These are phyloP conservation scores for Alaudala cheleensis DNA, from an alignment of 2,113 vertebrate species.

Conservation along the genomic window DNA sequence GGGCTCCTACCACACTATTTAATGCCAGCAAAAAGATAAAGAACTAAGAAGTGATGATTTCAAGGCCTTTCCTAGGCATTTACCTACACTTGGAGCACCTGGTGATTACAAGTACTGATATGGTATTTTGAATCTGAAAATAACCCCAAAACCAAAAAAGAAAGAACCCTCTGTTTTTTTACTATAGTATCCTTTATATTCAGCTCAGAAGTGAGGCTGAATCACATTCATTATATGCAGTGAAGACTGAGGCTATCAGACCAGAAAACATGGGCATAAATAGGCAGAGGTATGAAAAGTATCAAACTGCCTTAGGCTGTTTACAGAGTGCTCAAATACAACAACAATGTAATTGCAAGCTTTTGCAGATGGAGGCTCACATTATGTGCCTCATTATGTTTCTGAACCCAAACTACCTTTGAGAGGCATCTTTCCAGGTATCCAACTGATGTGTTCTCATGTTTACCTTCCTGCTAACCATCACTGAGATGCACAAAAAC, in stretches of 20 bases:
- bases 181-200: background rate
- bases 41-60: background rate
- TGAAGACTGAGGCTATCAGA: background rate
- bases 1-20: background rate
- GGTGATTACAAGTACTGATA: background rate
- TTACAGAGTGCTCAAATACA: background rate
- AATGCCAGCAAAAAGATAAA: background rate
- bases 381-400: fast-evolving
- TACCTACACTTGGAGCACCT: background rate
- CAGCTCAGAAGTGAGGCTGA: background rate
- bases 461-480: background rate
- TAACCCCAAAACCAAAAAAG: background rate
- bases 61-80: background rate
- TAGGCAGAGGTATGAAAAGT: background rate
- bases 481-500: background rate
- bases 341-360: background rate
- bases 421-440: background rate
- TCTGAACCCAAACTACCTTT: background rate
- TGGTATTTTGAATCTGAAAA: background rate
- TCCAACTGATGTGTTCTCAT: fast-evolving
- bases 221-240: background rate
- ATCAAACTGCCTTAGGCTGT: background rate
- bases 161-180: background rate
- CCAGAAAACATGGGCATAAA: background rate
- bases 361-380: background rate